Evolutionary conservation across 2,113 vertebrate species (phyloP).

Genomic region (Odocoileus hemionus): DNA sequence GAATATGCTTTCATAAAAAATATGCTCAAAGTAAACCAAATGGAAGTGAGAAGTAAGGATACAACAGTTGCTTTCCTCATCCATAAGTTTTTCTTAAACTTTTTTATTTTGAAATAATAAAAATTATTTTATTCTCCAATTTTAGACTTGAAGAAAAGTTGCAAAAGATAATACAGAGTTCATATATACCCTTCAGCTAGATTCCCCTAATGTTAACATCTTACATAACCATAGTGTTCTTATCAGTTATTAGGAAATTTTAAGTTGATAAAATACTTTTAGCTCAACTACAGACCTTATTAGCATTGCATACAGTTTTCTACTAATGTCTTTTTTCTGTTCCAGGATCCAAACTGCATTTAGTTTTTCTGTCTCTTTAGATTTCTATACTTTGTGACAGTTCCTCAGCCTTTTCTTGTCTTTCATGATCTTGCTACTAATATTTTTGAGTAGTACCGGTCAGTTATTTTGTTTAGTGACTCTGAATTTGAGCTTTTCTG

Average conservation of each 20-base stretch:
- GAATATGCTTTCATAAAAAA: neutral
- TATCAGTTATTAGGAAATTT: neutral
- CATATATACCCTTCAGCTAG: neutral
- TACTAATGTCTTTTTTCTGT: neutral
- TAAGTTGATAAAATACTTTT: neutral
- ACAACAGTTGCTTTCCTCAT: neutral
- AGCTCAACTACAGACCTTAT: neutral
- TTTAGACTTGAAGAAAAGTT: neutral
- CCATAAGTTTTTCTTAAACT: fast-evolving
- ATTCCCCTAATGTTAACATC: neutral
- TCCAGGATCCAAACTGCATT: neutral
- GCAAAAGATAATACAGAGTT: neutral
- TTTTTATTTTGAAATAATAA: neutral
- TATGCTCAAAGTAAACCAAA: neutral
- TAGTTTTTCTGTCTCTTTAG: neutral
- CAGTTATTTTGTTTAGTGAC: neutral
- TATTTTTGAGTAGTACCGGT: neutral
- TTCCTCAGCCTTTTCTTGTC: neutral
- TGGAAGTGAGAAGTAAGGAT: neutral
- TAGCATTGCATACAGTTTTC: neutral
- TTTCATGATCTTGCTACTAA: neutral
- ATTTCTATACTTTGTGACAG: neutral
- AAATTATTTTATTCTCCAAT: neutral
- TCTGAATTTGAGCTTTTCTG: neutral
- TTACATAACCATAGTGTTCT: neutral